A percentile compares a stretch with the other conserved stretches of the same genome.
Evolutionary conservation across 2,888 invertebrate species (phyloP).

Genomic region (Hedya salicella): DNA sequence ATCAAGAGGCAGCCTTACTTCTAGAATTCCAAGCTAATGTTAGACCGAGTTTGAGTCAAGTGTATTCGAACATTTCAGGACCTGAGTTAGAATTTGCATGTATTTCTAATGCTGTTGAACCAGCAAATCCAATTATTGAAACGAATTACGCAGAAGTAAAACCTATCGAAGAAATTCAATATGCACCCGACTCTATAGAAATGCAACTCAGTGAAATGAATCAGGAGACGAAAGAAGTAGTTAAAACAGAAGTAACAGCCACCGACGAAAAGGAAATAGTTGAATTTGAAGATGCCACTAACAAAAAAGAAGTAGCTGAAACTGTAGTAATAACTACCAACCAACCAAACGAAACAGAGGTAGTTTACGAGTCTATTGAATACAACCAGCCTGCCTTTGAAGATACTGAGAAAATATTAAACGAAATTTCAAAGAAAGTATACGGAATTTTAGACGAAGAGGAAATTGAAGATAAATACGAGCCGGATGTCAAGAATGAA

Average conservation of each 20-base stretch:
- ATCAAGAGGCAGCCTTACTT: slow-evolving; percentile 78
- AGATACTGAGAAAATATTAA: slow-evolving; percentile 36
- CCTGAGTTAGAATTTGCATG: slow-evolving; percentile 82
- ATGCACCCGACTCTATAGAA: slow-evolving; percentile 45
- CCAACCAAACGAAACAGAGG: slow-evolving; percentile 41
- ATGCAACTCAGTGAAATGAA: slow-evolving; percentile 46
- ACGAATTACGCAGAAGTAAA: slow-evolving; percentile 46
- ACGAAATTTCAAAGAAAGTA: slow-evolving; percentile 39
- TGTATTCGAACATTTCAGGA: slow-evolving; percentile 78
- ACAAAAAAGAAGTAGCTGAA: slow-evolving; percentile 35
- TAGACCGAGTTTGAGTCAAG: slow-evolving; percentile 77
- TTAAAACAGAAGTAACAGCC: slow-evolving; percentile 36
- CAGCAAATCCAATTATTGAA: slow-evolving; percentile 43
- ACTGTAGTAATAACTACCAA: slow-evolving; percentile 26
- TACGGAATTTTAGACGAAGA: slow-evolving; percentile 49
- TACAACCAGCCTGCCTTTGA: slow-evolving; percentile 45
- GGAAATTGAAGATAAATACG: slow-evolving; percentile 37
- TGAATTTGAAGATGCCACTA: slow-evolving; percentile 34
- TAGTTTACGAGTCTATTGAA: slow-evolving; percentile 24
- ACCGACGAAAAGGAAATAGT: slow-evolving; percentile 24
- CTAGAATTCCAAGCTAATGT: slow-evolving; percentile 81
- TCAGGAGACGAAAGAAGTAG: slow-evolving; percentile 43
- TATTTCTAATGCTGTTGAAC: slow-evolving; percentile 56
- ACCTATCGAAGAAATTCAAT: slow-evolving; percentile 43
- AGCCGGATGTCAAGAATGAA: slow-evolving; percentile 15